Base-by-base conservation (phyloP, 2,113 vertebrate species). In the Hyaena hyaena region DNA sequence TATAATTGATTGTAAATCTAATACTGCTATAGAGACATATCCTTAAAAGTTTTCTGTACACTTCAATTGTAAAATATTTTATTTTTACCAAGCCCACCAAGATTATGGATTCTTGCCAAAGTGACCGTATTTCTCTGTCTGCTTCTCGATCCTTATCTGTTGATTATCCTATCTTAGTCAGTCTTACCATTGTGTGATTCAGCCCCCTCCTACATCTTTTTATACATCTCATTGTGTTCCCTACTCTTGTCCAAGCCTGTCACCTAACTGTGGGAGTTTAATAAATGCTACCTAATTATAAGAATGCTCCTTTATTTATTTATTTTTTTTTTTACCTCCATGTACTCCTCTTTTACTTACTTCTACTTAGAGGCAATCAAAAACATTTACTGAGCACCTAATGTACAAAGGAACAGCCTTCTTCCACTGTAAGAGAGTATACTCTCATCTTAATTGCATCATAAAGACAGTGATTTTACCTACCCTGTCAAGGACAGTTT, bases 221-320 rank as follows among this genome's bases (percentile, higher is more conserved):
- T 88, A 28, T 74, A 80, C 15, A 92, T 24, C 45, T 43, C 92
- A 77, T 55, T 96, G 88, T 48, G 50, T 73, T 98, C 82, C 39
- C 31, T 66, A 92, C 80, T 98, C 97, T 93, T 97, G 97, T 93
- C 91, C 85, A 94, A 96, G 83, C 96, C 82, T 95, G 95, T 98
- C 85, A 87, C 43, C 35, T 86, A 68, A 86, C 85, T 95, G 97
- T 98, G 77, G 94, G 95, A 97, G 82, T 94, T 95, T 91, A 98
- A 94, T 97, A 97, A 93, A 89, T 79, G 55, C 86, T 93, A 61
- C 76, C 74, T 96, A 95, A 93, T 96, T 96, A 95, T 33, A 12
- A 93, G 16, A 28, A 93, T 95, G 68, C 21, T 88, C 39, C 21
- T 55, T 55, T 55, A 53, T 55, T 55, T n/a, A n/a, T n/a, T 48